These are phyloP conservation scores for Drosophila imparisetae DNA, from an alignment of 2,888 invertebrate genomes.

Conservation along the genomic window DNA sequence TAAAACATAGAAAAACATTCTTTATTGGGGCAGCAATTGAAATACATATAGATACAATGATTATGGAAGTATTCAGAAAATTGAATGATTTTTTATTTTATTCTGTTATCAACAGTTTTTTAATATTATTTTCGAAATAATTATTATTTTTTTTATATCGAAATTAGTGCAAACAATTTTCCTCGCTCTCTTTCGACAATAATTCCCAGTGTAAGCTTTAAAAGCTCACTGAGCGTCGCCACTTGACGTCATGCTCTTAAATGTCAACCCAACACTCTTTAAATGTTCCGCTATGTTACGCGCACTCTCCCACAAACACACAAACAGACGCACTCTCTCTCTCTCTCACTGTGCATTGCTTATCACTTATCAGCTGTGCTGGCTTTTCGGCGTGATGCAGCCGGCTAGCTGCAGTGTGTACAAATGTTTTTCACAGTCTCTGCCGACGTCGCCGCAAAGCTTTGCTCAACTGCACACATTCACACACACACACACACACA, in stretches of 20 bases:
- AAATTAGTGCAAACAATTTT: no score
- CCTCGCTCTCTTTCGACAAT: background rate
- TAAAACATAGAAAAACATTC: background rate
- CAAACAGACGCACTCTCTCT: background rate
- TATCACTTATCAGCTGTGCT: slow-evolving; percentile 76
- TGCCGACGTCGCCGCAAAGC: slow-evolving; percentile 64
- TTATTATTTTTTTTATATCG: no score
- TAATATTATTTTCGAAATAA: no score
- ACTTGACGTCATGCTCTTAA: slow-evolving; percentile 16
- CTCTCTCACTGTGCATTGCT: slow-evolving; percentile 40
- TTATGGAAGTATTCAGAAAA: background rate
- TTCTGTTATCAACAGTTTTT: background rate
- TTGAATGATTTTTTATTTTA: background rate
- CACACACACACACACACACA: background rate
- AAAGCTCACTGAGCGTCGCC: slow-evolving; percentile 46
- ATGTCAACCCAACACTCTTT: slow-evolving; percentile 28
- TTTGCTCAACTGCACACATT: slow-evolving; percentile 53
- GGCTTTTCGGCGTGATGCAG: slow-evolving; percentile 66
- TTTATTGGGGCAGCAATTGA: background rate
- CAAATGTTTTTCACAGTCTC: slow-evolving; percentile 37
- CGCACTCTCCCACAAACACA: slow-evolving; percentile 1
- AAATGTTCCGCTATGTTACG: slow-evolving; percentile 5
- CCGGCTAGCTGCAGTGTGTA: slow-evolving; percentile 57
- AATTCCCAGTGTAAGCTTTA: slow-evolving; percentile 42
- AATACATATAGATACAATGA: background rate